A percentile compares a stretch with the other conserved stretches of the same genome.
These are phyloP conservation scores for Sinodicranocentrus sp. DNA, from an alignment of 2,888 invertebrate species.

Conservation along the genomic window DNA sequence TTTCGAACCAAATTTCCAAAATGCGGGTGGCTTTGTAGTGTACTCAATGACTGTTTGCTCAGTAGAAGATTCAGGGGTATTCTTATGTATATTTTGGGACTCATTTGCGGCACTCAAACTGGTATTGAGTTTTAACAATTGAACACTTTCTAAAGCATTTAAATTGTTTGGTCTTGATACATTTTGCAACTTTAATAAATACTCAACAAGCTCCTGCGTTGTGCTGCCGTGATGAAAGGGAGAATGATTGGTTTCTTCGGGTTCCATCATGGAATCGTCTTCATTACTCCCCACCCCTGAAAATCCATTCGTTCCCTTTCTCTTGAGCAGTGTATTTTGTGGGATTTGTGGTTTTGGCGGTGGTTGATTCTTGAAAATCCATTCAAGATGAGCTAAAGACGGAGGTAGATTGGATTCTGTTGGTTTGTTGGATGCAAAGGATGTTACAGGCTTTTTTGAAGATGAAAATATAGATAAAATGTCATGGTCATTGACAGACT, in stretches of 20 bases:
- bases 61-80: background rate
- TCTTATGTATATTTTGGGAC: background rate
- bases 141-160: conserved; percentile 41
- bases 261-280: conserved; percentile 72
- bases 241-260: conserved; percentile 62
- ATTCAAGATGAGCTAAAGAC: conserved; percentile 72
- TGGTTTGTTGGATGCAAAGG: background rate
- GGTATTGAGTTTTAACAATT: background rate
- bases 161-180: conserved; percentile 22
- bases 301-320: conserved; percentile 21
- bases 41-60: conserved; percentile 38
- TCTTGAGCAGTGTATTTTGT: conserved; percentile 23
- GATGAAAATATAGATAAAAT: conserved; percentile 56
- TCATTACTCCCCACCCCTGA: conserved; percentile 20
- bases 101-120: background rate
- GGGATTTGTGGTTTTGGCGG: conserved; percentile 72
- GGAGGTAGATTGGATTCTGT: conserved; percentile 61
- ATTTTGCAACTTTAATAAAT: conserved; percentile 48
- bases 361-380: conserved; percentile 75
- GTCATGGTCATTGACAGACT: conserved; percentile 43
- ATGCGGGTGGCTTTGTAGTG: conserved; percentile 65
- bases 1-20: conserved; percentile 68
- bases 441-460: conserved; percentile 42
- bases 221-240: conserved; percentile 40
- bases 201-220: conserved; percentile 52